A percentile compares a stretch with the other conserved stretches of the same genome.
phyloP scores from a whole-genome alignment of 2,113 vertebrate genomes.

The Corapipo altera region DNA sequence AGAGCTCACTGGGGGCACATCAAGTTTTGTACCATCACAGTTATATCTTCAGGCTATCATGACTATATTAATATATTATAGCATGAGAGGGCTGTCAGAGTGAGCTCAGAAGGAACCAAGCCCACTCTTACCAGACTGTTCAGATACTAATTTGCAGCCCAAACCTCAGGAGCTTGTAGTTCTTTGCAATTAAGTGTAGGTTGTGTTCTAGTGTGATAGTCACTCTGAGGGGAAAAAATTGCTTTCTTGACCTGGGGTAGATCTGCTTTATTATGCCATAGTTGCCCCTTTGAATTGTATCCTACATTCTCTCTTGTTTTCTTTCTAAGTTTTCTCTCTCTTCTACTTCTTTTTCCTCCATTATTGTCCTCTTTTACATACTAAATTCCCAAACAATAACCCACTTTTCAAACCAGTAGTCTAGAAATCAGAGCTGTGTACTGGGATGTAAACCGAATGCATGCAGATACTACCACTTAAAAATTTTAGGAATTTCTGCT shows the following conservation, averaged over 20 bases:
- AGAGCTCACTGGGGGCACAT: slow-evolving; percentile 54
- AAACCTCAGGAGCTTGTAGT: not conserved
- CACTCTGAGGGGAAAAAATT: not conserved
- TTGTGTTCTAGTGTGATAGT: not conserved
- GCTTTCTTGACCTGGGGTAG: not conserved
- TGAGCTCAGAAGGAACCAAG: slow-evolving; percentile 18
- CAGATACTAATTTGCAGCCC: not conserved
- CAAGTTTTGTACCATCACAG: slow-evolving; percentile 34
- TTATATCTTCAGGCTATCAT: slow-evolving; percentile 51
- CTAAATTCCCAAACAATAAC: not conserved
- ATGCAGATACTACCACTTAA: not conserved
- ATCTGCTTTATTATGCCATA: not conserved
- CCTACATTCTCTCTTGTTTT: not conserved
- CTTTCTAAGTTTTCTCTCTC: not conserved
- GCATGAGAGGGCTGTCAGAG: slow-evolving; percentile 7
- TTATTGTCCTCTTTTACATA: not conserved
- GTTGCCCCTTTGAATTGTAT: not conserved
- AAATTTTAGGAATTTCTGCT: not conserved
- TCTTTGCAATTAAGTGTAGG: not conserved
- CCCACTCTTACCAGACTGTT: not conserved
- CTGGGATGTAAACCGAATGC: not conserved
- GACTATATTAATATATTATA: slow-evolving; percentile 53
- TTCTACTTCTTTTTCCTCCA: not conserved
- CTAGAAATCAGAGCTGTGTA: not conserved
- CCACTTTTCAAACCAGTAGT: not conserved